Evolutionary conservation across 2,113 vertebrate species (phyloP).

Genomic region (Chloropsis hardwickii): DNA sequence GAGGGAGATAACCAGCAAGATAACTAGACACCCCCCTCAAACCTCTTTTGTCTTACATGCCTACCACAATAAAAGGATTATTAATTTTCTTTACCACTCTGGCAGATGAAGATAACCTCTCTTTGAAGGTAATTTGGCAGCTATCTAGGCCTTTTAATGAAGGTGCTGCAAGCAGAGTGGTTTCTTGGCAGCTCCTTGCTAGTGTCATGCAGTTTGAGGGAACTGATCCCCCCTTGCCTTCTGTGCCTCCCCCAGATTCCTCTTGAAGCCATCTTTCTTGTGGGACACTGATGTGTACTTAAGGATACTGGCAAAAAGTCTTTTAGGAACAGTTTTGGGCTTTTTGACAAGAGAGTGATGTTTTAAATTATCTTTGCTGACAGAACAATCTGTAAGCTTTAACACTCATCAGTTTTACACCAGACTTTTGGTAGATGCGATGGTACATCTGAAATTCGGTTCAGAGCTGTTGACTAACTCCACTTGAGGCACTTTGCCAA

Average conservation of each 20-base stretch:
- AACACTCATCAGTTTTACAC: background rate
- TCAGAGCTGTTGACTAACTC: background rate
- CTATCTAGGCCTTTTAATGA: background rate
- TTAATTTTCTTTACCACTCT: conserved; percentile 16
- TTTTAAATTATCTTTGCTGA: background rate
- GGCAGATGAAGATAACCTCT: conserved; percentile 9
- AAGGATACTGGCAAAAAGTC: background rate
- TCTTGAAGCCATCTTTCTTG: background rate
- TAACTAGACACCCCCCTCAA: background rate
- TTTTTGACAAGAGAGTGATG: background rate
- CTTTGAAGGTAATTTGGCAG: conserved; percentile 36
- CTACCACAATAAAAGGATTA: conserved; percentile 16
- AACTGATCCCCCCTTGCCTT: background rate
- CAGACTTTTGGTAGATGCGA: background rate
- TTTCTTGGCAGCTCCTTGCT: background rate
- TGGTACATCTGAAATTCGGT: background rate
- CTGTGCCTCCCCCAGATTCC: background rate
- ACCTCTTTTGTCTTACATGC: background rate
- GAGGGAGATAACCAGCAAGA: background rate
- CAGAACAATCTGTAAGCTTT: background rate
- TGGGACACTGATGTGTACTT: background rate
- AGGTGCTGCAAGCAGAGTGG: background rate
- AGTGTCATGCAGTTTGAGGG: background rate
- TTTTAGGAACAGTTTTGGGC: background rate
- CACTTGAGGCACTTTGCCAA: background rate